Conservation (phyloP, 2,888 invertebrate genomes). For the Cartodere bifasciata region DNA sequence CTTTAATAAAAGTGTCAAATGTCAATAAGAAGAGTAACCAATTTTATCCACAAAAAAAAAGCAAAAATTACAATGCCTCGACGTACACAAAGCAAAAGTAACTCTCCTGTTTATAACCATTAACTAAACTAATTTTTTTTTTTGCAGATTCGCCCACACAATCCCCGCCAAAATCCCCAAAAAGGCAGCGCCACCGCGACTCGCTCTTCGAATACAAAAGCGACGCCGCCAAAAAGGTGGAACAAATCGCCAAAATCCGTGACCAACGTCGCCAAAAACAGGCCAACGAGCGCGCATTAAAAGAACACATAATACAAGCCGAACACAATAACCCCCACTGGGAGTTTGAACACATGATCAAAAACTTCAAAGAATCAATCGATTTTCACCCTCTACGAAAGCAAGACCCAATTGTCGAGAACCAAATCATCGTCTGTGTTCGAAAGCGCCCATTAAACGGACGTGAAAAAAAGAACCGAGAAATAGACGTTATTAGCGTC, state of each 20-base stretch:
- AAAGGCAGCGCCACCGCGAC: slow-evolving; percentile 19
- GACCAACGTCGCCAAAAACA: slow-evolving; percentile 84
- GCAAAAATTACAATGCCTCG: slow-evolving; percentile 5
- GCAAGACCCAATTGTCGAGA: slow-evolving; percentile 73
- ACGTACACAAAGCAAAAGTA: slow-evolving; percentile 10
- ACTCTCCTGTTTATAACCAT: not conserved
- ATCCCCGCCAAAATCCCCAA: slow-evolving; percentile 18
- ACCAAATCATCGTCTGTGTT: slow-evolving; percentile 97
- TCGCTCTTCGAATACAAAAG: slow-evolving; percentile 27
- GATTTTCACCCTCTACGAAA: slow-evolving; percentile 80
- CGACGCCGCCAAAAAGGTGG: slow-evolving; percentile 65
- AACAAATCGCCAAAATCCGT: slow-evolving; percentile 86
- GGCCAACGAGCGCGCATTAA: slow-evolving; percentile 78
- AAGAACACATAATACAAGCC: slow-evolving; percentile 76
- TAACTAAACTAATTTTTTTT: no score
- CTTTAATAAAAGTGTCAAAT: no score
- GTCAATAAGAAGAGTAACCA: not conserved
- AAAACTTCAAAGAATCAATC: slow-evolving; percentile 69
- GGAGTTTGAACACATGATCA: slow-evolving; percentile 92
- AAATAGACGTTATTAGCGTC: slow-evolving; percentile 94
- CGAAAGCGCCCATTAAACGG: slow-evolving; percentile 93
- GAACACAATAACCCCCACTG: slow-evolving; percentile 94
- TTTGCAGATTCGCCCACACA: slow-evolving; percentile 12
- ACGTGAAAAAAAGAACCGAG: slow-evolving; percentile 72
- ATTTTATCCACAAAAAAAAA: slow-evolving; percentile 10